Base-by-base conservation (phyloP, 2,113 vertebrate genomes). In the Phrynosoma blainvillii region DNA sequence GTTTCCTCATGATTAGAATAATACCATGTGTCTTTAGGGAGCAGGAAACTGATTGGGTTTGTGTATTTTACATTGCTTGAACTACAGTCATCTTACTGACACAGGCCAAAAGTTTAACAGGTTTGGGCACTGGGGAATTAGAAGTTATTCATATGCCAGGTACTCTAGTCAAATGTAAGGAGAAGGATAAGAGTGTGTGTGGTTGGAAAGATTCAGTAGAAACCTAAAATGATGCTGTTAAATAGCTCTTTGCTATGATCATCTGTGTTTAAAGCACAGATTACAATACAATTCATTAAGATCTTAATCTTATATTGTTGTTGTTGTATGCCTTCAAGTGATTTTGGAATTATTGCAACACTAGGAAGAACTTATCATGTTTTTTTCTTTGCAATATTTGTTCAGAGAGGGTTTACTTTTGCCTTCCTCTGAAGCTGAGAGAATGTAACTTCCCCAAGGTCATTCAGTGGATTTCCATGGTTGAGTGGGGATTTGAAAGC, bases 61-160 rank as follows among this genome's bases (percentile, higher is more conserved):
- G 80, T 95, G 88, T 96, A 91, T 95, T 97, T 97, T 96, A 95
- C 94, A 96, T 96, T 96, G 95, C 95, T 97, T 96, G 95, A 96
- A 96, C 95, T 92, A 95, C 91, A 95, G 95, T 96, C 95, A 92
- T 96, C 96, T 95, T 95, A 96, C 94, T 95, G 94, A 96, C 95
- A 94, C 93, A 95, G 95, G 95, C 93, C 95, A 95, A 96, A 95
- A 95, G 93, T 96, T 95, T 96, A 96, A 95, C 94, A 95, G 93
- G 92, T 95, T 97, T 96, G 92, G 85, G 91, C 96, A 87, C 65
- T 62, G 92, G 95, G 92, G 94, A 96, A 94, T 96, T 95, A 92
- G 93, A 92, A 95, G 87, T 94, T 94, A 93, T 92, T 89, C 36
- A 6, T 93, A 89, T 91, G 89, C 90, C 93, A 94, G 93, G 86